Percentiles rank a stretch among this genome's conserved stretches.
These are phyloP conservation scores for Atta texana DNA, from an alignment of 1,140 invertebrate species.

Conservation along the genomic window DNA sequence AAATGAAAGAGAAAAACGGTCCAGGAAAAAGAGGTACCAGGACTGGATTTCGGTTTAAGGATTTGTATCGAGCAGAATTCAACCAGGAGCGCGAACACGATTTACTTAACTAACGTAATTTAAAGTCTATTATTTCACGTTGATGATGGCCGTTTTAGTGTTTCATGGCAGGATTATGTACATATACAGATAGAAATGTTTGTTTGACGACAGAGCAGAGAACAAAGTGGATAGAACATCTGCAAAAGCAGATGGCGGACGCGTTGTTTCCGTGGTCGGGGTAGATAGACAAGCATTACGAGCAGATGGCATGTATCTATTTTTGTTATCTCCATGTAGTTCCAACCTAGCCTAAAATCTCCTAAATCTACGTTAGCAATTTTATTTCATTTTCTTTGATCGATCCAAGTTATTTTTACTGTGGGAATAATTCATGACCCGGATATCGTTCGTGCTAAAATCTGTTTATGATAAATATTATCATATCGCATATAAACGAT, in stretches of 20 bases:
- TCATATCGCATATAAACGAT: neutral
- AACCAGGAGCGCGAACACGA: neutral
- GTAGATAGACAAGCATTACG: conserved; percentile 36
- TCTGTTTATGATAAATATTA: conserved; percentile 42
- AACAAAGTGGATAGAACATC: conserved; percentile 68
- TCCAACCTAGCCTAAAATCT: conserved; percentile 55
- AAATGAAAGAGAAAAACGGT: conserved; percentile 37
- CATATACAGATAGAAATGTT: conserved; percentile 57
- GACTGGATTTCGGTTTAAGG: conserved; percentile 38
- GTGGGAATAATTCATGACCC: conserved; percentile 26
- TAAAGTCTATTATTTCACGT: conserved; percentile 53
- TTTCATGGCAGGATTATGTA: conserved; percentile 26
- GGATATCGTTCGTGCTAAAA: conserved; percentile 22
- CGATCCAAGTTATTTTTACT: conserved; percentile 21
- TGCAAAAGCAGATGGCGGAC: conserved; percentile 73
- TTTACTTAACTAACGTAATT: conserved; percentile 45
- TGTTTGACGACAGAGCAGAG: conserved; percentile 21
- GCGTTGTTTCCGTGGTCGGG: conserved; percentile 47
- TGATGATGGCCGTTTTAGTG: neutral
- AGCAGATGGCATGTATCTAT: conserved; percentile 67
- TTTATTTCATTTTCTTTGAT: conserved; percentile 36
- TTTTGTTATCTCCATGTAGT: conserved; percentile 65
- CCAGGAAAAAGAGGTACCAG: neutral
- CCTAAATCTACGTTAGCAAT: conserved; percentile 9
- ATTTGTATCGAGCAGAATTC: conserved; percentile 30